phyloP scores from a whole-genome alignment of 2,888 invertebrate genomes.

The Mimachlamys varia region DNA sequence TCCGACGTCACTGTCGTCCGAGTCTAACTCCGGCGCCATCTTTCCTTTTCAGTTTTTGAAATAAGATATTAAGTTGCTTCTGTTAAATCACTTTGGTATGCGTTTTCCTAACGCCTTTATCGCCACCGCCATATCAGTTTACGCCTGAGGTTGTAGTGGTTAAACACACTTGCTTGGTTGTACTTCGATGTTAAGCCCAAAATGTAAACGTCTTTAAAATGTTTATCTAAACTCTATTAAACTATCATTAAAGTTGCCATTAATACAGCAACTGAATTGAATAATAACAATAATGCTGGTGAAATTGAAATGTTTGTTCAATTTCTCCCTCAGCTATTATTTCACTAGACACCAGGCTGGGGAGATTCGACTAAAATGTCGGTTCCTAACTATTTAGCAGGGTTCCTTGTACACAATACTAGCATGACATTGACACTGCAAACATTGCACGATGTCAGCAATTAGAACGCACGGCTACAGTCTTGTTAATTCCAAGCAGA shows the following conservation, averaged over 20 bases:
- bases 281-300: neutral
- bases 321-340: neutral
- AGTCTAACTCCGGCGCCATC: conserved; percentile 59
- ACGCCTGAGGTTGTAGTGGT: neutral
- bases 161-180: too few relatives aligned
- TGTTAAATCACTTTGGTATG: neutral
- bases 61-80: neutral
- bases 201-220: too few relatives aligned
- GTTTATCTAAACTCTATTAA: neutral
- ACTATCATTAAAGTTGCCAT: neutral
- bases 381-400: neutral
- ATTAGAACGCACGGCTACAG: neutral
- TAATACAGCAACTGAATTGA: neutral
- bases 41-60: conserved; percentile 28
- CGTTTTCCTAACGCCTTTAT: neutral
- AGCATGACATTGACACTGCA: neutral
- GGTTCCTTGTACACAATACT: neutral
- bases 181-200: too few relatives aligned
- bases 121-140: neutral
- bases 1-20: conserved; percentile 56
- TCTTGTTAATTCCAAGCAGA: neutral
- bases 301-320: too few relatives aligned
- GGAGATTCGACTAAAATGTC: neutral
- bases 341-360: neutral
- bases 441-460: neutral